Percentiles rank a stretch among this genome's conserved stretches.
phyloP scores from a whole-genome alignment of 1,140 invertebrate species.

The Trachymyrmex cornetzi region DNA sequence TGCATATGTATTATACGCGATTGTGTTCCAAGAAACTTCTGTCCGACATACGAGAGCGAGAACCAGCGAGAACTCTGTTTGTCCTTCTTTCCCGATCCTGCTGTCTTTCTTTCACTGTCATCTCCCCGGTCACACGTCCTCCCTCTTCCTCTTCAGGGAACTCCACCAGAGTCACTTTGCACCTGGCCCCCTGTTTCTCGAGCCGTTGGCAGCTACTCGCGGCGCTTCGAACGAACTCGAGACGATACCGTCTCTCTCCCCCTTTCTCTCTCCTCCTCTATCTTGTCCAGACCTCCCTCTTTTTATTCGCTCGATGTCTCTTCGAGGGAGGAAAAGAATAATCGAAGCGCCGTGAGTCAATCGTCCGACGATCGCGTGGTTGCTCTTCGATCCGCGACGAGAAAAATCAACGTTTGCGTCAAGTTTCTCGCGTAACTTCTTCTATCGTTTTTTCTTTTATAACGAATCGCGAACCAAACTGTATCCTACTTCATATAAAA shows the following conservation, averaged over 20 bases:
- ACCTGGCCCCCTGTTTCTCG: constrained; percentile 80
- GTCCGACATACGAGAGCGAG: constrained; percentile 83
- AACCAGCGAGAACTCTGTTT: constrained; percentile 82
- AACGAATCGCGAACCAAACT: background rate
- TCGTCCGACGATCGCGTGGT: constrained; percentile 17
- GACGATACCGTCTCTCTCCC: constrained; percentile 61
- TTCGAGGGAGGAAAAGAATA: constrained; percentile 37
- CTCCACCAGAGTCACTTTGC: constrained; percentile 82
- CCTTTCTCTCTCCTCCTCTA: constrained; percentile 28
- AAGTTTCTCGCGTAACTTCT: background rate
- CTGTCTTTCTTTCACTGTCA: constrained; percentile 55
- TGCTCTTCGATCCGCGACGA: background rate
- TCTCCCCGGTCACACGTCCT: constrained; percentile 22
- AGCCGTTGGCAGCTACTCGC: constrained; percentile 67
- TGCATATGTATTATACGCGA: constrained; percentile 86
- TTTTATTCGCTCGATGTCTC: constrained; percentile 41
- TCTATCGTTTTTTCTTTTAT: background rate
- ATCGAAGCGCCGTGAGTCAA: constrained; percentile 3
- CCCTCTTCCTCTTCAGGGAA: constrained; percentile 70
- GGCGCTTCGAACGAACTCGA: constrained; percentile 57
- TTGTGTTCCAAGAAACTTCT: constrained; percentile 86
- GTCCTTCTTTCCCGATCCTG: constrained; percentile 73
- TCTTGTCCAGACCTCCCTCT: constrained; percentile 34
- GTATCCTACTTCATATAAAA: background rate
- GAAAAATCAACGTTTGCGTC: constrained; percentile 1